phyloP scores from a whole-genome alignment of 2,113 vertebrate species.

The Psophia crepitans region DNA sequence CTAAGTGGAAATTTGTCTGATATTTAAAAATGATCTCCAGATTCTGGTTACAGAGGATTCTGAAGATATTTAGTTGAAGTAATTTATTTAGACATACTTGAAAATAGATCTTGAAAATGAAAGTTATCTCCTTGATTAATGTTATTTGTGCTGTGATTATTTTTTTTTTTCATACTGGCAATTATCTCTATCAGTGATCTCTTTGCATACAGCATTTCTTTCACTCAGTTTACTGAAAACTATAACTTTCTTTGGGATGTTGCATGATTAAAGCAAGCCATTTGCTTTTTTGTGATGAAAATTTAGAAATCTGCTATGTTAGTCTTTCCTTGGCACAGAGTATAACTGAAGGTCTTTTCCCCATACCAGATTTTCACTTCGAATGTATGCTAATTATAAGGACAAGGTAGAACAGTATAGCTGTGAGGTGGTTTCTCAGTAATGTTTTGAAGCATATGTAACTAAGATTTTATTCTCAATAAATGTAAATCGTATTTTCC shows the following conservation, averaged over 20 bases:
- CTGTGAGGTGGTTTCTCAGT: not conserved
- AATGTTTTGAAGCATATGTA: not conserved
- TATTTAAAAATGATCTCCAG: not conserved
- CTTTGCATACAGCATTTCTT: not conserved
- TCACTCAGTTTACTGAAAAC: not conserved
- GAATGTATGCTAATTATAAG: not conserved
- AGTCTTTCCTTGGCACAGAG: not conserved
- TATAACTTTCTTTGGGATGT: not conserved
- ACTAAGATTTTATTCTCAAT: not conserved
- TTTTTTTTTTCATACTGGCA: not conserved
- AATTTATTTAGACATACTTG: not conserved
- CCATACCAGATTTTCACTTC: not conserved
- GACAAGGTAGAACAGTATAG: not conserved
- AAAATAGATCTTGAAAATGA: constrained; percentile 25
- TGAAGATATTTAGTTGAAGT: not conserved
- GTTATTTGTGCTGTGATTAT: not conserved
- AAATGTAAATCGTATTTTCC: not conserved
- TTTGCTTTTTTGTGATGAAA: not conserved
- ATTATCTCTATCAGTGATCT: not conserved
- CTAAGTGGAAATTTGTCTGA: not conserved
- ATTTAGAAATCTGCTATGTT: not conserved
- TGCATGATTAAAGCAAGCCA: not conserved
- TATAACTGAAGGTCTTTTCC: not conserved
- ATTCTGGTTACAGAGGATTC: not conserved
- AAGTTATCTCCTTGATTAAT: constrained; percentile 6